These are phyloP conservation scores for Macaca mulatta DNA, from an alignment of 2,113 vertebrate genomes.

Conservation along the genomic window DNA sequence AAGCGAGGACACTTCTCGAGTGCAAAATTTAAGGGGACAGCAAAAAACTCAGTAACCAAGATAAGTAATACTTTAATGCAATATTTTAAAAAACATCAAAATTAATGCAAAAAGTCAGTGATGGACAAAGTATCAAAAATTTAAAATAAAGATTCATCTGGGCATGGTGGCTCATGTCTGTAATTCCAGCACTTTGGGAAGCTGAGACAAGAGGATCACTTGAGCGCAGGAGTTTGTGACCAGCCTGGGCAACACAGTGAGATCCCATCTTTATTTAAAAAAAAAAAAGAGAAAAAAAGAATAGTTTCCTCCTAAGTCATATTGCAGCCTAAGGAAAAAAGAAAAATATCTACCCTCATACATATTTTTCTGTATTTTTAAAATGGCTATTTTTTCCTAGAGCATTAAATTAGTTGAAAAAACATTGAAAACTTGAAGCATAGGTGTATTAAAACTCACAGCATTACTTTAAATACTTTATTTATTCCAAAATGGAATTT, in stretches of 20 bases:
- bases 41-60: not conserved
- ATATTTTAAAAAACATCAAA: not conserved
- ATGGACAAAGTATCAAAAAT: constrained; percentile 58
- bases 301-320: not conserved
- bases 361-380: not conserved
- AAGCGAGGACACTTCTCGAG: not conserved
- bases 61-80: not conserved
- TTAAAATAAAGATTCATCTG: not conserved
- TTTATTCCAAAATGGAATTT: not conserved
- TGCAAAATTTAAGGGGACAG: not conserved
- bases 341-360: not conserved
- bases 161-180: too few relatives aligned
- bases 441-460: not conserved
- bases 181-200: too few relatives aligned
- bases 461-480: not conserved
- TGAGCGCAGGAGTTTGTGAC: too few relatives aligned
- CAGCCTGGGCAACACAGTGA: too few relatives aligned
- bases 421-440: not conserved
- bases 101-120: not conserved
- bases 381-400: not conserved
- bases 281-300: not conserved
- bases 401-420: not conserved
- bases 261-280: too few relatives aligned
- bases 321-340: not conserved
- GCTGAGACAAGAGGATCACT: too few relatives aligned